Evolutionary conservation across 1,140 invertebrate genomes (phyloP).

Genomic region (Drosophila kikkawai): DNA sequence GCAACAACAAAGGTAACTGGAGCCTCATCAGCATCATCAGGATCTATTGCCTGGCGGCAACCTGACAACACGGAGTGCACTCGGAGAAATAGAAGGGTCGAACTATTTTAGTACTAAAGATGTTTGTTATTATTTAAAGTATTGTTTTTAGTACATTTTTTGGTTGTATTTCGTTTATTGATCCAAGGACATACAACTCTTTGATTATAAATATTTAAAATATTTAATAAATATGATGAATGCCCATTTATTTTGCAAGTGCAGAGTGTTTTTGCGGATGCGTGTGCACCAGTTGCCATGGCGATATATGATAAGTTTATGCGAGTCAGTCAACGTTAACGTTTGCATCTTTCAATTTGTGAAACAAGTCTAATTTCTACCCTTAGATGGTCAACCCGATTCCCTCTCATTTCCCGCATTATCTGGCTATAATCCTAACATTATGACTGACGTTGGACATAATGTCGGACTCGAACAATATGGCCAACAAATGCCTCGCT

Average conservation of each 20-base stretch:
- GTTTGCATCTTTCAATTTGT: constrained; percentile 36
- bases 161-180: no score
- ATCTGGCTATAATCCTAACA: constrained; percentile 28
- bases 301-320: constrained; percentile 39
- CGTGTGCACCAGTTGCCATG: constrained; percentile 7
- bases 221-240: no score
- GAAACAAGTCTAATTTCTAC: constrained; percentile 32
- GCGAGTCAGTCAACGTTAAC: constrained; percentile 23
- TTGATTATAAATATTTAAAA: no score
- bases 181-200: no score
- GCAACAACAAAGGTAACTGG: constrained; percentile 34
- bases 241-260: background rate
- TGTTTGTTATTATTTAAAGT: no score
- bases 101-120: no score
- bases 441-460: constrained; percentile 46
- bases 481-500: constrained; percentile 6
- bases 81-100: background rate
- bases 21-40: constrained; percentile 52
- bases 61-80: constrained; percentile 21
- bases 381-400: background rate
- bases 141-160: no score
- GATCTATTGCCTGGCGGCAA: constrained; percentile 36
- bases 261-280: background rate
- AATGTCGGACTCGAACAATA: constrained; percentile 34
- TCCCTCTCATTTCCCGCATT: background rate